phyloP scores from a whole-genome alignment of 2,113 vertebrate genomes.

The Pogona vitticeps region DNA sequence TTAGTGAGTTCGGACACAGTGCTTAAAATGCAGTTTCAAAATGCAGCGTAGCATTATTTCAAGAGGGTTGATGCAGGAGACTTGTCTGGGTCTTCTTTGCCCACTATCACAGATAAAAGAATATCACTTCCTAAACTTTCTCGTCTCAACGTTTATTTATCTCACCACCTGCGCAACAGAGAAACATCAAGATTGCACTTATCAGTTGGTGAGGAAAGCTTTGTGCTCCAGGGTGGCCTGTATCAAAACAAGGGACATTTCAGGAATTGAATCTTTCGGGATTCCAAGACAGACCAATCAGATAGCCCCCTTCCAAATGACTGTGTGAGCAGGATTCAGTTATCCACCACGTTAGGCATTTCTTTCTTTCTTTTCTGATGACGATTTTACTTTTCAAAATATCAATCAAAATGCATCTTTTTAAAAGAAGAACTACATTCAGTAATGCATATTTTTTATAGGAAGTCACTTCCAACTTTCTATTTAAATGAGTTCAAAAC shows the following conservation, averaged over 20 bases:
- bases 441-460: background rate
- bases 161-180: slow-evolving; percentile 1
- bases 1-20: too few species aligned
- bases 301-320: background rate
- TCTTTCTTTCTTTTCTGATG: too few species aligned
- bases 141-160: background rate
- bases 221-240: slow-evolving; percentile 15
- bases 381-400: background rate
- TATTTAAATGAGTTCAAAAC: background rate
- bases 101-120: background rate
- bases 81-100: background rate
- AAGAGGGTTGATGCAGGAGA: background rate
- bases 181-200: slow-evolving; percentile 45
- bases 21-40: background rate
- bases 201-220: slow-evolving; percentile 42
- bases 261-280: background rate
- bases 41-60: background rate
- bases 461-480: background rate
- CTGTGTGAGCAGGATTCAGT: background rate
- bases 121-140: too few species aligned
- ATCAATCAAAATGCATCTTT: background rate
- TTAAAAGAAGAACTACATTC: background rate
- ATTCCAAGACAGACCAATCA: background rate
- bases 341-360: background rate
- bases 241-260: slow-evolving; percentile 12